These are phyloP conservation scores for Microctenopoma stevenorrisi DNA, from an alignment of 2,797 vertebrate genomes.

Conservation along the genomic window DNA sequence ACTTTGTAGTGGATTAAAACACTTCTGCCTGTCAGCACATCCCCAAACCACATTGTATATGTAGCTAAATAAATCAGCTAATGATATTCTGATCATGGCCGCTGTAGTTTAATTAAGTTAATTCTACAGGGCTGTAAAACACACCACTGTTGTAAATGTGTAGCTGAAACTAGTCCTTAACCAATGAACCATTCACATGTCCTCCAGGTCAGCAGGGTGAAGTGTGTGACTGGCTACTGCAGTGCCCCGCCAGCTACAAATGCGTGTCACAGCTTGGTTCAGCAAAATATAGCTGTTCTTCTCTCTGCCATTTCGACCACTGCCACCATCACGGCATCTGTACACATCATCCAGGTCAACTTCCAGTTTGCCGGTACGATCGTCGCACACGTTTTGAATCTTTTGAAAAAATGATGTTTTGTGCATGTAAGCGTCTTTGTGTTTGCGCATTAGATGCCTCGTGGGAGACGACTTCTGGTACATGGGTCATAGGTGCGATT, in stretches of 20 bases:
- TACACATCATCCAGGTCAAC: constrained; percentile 80
- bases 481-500: constrained; percentile 88
- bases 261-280: constrained; percentile 64
- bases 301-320: constrained; percentile 84
- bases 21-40: too few species aligned
- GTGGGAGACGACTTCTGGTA: constrained; percentile 89
- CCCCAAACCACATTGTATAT: too few species aligned
- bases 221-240: constrained; percentile 83
- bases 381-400: not conserved
- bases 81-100: not conserved
- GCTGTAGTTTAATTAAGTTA: not conserved
- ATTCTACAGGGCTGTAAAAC: not conserved
- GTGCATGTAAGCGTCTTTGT: not conserved
- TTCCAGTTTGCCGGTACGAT: constrained; percentile 87
- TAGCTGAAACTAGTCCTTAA: not conserved
- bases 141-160: not conserved
- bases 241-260: constrained; percentile 84
- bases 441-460: constrained; percentile 80
- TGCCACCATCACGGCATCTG: constrained; percentile 92
- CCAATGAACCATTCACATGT: not conserved
- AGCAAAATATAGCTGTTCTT: constrained; percentile 85
- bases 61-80: too few species aligned
- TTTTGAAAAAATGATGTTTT: not conserved
- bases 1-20: too few species aligned
- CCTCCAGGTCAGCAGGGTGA: constrained; percentile 78